Evolutionary conservation across 2,797 vertebrate species (phyloP).

Genomic region (Syngnathus rostellatus): DNA sequence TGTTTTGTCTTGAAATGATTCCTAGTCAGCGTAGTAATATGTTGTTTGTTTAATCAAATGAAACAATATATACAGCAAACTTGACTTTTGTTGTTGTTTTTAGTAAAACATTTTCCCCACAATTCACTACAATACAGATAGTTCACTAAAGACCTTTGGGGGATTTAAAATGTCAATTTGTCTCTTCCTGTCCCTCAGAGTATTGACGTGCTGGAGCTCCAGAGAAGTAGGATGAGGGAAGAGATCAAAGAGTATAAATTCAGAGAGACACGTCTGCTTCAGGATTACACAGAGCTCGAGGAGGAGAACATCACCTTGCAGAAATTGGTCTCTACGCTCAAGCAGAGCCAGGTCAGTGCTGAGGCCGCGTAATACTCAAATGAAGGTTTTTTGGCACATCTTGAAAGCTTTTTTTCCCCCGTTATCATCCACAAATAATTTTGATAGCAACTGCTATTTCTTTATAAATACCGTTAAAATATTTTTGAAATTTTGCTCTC

Average conservation of each 20-base stretch:
- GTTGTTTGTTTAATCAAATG: no score
- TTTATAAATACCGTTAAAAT: background rate
- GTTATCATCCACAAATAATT: no score
- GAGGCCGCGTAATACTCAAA: background rate
- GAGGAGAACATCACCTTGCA: slow-evolving; percentile 97
- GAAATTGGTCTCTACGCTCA: slow-evolving; percentile 88
- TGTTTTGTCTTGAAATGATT: no score
- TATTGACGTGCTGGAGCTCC: slow-evolving; percentile 86
- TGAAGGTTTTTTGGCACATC: background rate
- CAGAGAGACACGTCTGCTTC: slow-evolving; percentile 86
- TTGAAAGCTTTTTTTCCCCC: background rate
- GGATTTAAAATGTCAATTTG: background rate
- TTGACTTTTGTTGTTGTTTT: no score
- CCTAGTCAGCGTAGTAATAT: no score
- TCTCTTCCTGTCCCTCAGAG: slow-evolving; percentile 62
- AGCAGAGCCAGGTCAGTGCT: slow-evolving; percentile 61
- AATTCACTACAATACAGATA: background rate
- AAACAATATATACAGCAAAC: no score
- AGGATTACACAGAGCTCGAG: slow-evolving; percentile 96
- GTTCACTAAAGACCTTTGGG: background rate
- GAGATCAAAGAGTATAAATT: slow-evolving; percentile 97
- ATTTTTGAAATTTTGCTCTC: background rate
- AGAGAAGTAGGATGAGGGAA: slow-evolving; percentile 89
- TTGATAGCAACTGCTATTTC: background rate
- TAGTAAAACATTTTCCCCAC: background rate